Percentiles rank a stretch among this genome's conserved stretches.
These are phyloP conservation scores for Orchesellides sinensis DNA, from an alignment of 2,888 invertebrate genomes.

Conservation along the genomic window DNA sequence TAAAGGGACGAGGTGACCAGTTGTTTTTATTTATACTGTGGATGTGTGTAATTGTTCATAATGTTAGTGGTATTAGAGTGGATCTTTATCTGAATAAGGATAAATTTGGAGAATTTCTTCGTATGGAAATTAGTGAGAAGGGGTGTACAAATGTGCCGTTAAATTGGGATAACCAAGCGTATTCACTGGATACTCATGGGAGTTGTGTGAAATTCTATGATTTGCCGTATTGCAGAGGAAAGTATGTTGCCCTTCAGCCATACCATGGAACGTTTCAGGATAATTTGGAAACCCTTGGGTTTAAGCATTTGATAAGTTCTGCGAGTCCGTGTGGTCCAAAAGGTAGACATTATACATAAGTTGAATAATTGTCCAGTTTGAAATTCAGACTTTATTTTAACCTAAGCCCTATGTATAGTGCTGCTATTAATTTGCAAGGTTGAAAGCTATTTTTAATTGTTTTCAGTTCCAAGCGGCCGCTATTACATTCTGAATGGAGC, in stretches of 20 bases:
- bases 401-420: too few relatives aligned
- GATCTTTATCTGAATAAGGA: slow-evolving; percentile 69
- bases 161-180: slow-evolving; percentile 71
- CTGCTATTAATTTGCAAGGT: too few relatives aligned
- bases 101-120: slow-evolving; percentile 69
- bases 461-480: slow-evolving; percentile 60
- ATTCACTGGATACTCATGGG: slow-evolving; percentile 72
- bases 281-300: slow-evolving; percentile 71
- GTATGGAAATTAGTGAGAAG: slow-evolving; percentile 70
- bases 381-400: too few relatives aligned
- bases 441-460: too few relatives aligned
- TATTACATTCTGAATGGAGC: slow-evolving; percentile 70
- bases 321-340: slow-evolving; percentile 72
- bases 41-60: slow-evolving; percentile 24
- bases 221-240: slow-evolving; percentile 71
- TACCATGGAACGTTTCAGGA: slow-evolving; percentile 74
- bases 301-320: slow-evolving; percentile 71
- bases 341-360: slow-evolving; percentile 50
- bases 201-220: slow-evolving; percentile 73
- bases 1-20: slow-evolving; percentile 7
- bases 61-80: slow-evolving; percentile 41
- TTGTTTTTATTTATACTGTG: slow-evolving; percentile 43
- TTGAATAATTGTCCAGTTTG: too few relatives aligned
- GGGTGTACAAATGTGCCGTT: slow-evolving; percentile 73
- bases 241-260: slow-evolving; percentile 71